Percentiles rank a stretch among this genome's conserved stretches.
phyloP scores from a whole-genome alignment of 2,888 invertebrate genomes.

The Xanthorhoe designata region DNA sequence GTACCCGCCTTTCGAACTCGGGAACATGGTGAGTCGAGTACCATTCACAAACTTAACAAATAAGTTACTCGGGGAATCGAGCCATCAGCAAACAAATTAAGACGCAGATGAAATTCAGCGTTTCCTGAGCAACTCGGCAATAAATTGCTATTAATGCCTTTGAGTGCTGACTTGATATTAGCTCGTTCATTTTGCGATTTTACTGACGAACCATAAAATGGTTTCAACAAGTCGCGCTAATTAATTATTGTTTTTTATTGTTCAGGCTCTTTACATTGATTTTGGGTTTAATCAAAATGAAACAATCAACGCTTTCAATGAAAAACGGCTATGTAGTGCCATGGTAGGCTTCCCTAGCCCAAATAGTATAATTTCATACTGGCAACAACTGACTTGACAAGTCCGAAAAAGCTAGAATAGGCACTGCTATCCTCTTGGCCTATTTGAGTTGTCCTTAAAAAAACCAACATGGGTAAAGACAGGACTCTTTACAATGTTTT shows the following conservation, averaged over 20 bases:
- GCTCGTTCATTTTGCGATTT: slow-evolving; percentile 25
- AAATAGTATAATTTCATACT: no score
- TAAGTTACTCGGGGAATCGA: slow-evolving; percentile 48
- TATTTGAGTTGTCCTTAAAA: background rate
- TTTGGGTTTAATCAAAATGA: background rate
- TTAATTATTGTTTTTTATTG: background rate
- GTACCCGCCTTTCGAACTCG: slow-evolving; percentile 13
- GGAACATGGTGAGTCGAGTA: slow-evolving; percentile 16
- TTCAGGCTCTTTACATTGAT: background rate
- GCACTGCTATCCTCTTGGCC: background rate
- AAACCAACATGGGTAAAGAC: background rate
- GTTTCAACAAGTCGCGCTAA: slow-evolving; percentile 8
- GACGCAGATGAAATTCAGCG: slow-evolving; percentile 56
- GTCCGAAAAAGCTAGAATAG: background rate
- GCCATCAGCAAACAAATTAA: slow-evolving; percentile 57
- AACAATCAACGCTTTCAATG: no score
- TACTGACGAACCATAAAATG: slow-evolving; percentile 12
- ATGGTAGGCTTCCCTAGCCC: no score
- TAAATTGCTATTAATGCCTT: slow-evolving; percentile 65
- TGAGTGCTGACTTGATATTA: slow-evolving; percentile 45
- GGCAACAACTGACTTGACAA: no score
- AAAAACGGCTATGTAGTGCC: no score
- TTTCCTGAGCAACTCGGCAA: slow-evolving; percentile 57
- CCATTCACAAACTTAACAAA: slow-evolving; percentile 30
- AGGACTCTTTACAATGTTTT: background rate